These are phyloP conservation scores for Pristionchus fissidentatus DNA, from an alignment of 2,888 invertebrate species.

Conservation along the genomic window DNA sequence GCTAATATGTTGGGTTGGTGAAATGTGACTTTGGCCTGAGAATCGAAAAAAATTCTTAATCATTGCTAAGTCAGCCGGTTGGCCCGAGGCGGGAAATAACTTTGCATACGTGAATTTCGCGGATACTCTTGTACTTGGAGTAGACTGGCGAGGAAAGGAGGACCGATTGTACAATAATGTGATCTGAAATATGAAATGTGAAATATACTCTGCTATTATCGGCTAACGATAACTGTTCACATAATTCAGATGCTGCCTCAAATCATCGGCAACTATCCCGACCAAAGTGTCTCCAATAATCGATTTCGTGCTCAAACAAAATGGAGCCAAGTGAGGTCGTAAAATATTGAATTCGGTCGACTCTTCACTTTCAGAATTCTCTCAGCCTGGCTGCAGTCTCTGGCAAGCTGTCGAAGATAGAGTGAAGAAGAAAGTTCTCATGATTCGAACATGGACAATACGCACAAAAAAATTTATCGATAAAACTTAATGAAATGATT, in stretches of 20 bases:
- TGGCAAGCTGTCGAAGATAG: not conserved
- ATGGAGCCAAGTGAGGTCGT: not conserved
- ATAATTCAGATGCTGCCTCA: not conserved
- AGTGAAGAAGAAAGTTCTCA: not conserved
- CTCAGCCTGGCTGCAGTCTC: conserved; percentile 5
- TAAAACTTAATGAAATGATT: too few species aligned
- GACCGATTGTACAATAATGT: conserved; percentile 20
- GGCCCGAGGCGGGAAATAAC: conserved; percentile 8
- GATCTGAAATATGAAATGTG: too few species aligned
- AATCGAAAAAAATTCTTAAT: not conserved
- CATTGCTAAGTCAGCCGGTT: not conserved
- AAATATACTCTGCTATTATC: not conserved
- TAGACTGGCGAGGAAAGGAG: conserved; percentile 8
- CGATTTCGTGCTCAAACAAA: not conserved
- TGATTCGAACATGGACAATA: too few species aligned
- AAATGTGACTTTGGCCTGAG: too few species aligned
- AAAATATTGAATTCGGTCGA: not conserved
- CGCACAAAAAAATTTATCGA: too few species aligned
- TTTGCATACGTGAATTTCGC: not conserved
- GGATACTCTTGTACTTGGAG: not conserved
- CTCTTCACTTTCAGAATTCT: not conserved
- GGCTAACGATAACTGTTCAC: not conserved
- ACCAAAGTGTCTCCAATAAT: conserved; percentile 15
- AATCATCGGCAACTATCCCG: conserved; percentile 20
- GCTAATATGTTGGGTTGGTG: too few species aligned